A percentile compares a stretch with the other conserved stretches of the same genome.
Evolutionary conservation across 1,140 invertebrate genomes (phyloP).

Genomic region (Dendroctonus ponderosae): DNA sequence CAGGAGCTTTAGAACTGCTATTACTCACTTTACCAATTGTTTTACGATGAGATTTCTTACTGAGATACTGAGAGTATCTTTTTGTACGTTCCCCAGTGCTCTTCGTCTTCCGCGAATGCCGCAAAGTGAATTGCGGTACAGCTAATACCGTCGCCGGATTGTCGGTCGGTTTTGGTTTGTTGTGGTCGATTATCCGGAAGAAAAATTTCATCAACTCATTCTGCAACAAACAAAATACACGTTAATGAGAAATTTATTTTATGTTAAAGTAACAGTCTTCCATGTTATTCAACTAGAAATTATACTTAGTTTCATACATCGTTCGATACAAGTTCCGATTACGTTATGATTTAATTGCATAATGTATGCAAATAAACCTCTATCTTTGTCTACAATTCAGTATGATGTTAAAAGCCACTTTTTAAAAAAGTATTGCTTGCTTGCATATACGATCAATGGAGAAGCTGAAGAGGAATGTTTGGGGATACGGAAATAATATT

Average conservation of each 20-base stretch:
- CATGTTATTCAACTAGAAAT: too few relatives aligned
- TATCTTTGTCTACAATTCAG: too few relatives aligned
- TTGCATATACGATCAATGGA: too few relatives aligned
- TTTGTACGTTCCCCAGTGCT: conserved; percentile 13
- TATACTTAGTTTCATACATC: too few relatives aligned
- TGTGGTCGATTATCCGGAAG: conserved; percentile 64
- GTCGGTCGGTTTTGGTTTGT: conserved; percentile 42
- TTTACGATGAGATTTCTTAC: conserved; percentile 17
- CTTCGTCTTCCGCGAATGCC: conserved; percentile 18
- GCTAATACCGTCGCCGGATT: conserved; percentile 8
- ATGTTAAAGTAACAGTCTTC: not conserved
- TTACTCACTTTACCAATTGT: conserved; percentile 9
- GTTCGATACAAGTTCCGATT: too few relatives aligned
- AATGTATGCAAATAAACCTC: too few relatives aligned
- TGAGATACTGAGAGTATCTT: conserved; percentile 4
- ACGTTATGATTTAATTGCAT: too few relatives aligned
- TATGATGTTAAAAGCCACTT: too few relatives aligned
- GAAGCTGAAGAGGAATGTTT: too few relatives aligned
- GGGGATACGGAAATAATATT: too few relatives aligned
- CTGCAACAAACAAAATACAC: conserved; percentile 50
- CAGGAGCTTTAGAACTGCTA: not conserved
- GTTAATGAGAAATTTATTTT: conserved; percentile 1
- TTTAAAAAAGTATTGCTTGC: too few relatives aligned
- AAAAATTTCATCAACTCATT: conserved; percentile 77
- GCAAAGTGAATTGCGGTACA: conserved; percentile 30